Percentiles rank a stretch among this genome's conserved stretches.
Evolutionary conservation across 2,113 vertebrate species (phyloP).

Genomic region (Forbesichthys agassizii): DNA sequence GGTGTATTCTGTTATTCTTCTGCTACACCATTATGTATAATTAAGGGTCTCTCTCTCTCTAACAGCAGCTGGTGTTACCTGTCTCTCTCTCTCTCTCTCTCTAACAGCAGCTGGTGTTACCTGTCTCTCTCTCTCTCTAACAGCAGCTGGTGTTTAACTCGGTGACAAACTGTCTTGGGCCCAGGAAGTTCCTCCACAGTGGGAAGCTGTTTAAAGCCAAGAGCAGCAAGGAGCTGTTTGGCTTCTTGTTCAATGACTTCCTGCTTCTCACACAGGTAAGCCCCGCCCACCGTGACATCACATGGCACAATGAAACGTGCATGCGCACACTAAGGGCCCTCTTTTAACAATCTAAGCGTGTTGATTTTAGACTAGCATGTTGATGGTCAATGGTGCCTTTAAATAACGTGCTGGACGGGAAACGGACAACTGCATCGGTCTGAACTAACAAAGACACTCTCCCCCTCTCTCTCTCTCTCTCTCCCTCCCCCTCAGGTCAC

Average conservation of each 20-base stretch:
- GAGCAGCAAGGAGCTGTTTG: constrained; percentile 97
- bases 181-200: constrained; percentile 98
- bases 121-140: constrained; percentile 31
- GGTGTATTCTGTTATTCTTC: no score
- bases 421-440: no score
- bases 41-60: no score
- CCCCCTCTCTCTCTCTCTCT: neutral
- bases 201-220: constrained; percentile 98
- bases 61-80: no score
- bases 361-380: no score
- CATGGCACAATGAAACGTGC: neutral
- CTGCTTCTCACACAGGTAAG: constrained; percentile 94
- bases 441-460: neutral
- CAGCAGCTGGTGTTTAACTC: constrained; percentile 99
- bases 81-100: no score
- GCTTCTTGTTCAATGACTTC: constrained; percentile 99
- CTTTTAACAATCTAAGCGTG: neutral
- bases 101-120: no score
- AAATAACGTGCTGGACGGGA: no score
- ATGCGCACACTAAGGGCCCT: neutral
- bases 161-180: constrained; percentile 97
- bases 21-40: no score
- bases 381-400: no score
- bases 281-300: neutral
- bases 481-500: constrained; percentile 78